These are phyloP conservation scores for Metellina segmentata DNA, from an alignment of 2,888 invertebrate genomes.

Conservation along the genomic window DNA sequence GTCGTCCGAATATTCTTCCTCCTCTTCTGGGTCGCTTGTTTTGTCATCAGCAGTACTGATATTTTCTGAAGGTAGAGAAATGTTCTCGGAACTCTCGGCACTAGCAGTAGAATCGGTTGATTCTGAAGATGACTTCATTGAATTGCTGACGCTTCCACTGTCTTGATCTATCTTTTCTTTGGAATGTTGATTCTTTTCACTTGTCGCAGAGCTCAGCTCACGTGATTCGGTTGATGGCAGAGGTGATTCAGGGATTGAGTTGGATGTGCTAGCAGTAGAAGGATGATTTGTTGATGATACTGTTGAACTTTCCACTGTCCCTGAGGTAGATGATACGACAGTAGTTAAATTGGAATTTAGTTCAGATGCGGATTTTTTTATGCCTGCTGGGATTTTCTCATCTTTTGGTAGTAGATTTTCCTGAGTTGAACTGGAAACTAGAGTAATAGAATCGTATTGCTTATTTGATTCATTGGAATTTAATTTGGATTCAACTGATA, in stretches of 20 bases:
- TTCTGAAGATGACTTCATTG: background rate
- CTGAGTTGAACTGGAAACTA: background rate
- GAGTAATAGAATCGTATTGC: background rate
- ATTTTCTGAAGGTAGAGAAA: background rate
- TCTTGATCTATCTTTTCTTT: background rate
- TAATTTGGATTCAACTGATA: background rate
- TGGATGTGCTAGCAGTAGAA: background rate
- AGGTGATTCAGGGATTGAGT: background rate
- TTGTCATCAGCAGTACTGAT: background rate
- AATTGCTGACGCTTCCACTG: background rate
- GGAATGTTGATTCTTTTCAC: background rate
- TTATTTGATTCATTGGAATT: background rate
- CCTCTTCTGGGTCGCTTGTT: background rate
- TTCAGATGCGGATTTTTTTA: background rate
- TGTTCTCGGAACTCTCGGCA: background rate
- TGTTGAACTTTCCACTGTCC: background rate
- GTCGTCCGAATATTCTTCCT: constrained; percentile 1
- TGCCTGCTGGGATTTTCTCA: background rate
- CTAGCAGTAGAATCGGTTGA: background rate
- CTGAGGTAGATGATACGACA: background rate
- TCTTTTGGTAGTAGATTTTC: background rate
- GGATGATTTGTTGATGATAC: background rate
- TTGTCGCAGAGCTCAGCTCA: background rate
- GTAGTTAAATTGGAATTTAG: too few species aligned
- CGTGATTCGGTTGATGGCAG: background rate